Conservation (phyloP, 1,140 invertebrate genomes). For the Teleopsis dalmanni region DNA sequence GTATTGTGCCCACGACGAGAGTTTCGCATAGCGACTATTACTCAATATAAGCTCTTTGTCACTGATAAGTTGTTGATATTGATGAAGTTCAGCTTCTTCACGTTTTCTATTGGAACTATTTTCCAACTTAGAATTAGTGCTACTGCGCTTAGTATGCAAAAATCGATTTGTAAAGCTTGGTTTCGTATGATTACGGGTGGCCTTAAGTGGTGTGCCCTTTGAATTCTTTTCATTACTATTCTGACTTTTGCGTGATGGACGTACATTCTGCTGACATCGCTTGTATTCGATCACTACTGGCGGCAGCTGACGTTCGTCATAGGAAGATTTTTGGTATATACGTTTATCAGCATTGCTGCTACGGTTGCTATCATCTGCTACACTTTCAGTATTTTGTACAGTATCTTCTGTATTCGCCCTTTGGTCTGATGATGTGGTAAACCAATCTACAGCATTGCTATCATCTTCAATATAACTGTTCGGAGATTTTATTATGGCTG, state of each 20-base stretch:
- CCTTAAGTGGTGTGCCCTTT: slow-evolving; percentile 1
- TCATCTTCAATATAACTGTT: slow-evolving; percentile 8
- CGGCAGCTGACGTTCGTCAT: slow-evolving; percentile 18
- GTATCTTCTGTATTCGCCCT: not conserved
- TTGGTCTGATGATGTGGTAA: not conserved
- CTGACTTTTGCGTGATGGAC: not conserved
- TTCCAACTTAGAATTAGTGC: slow-evolving; percentile 1
- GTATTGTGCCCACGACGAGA: slow-evolving; percentile 16
- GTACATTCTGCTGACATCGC: slow-evolving; percentile 8
- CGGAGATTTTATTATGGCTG: not conserved
- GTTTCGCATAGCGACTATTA: slow-evolving; percentile 16
- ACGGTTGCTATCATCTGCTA: not conserved
- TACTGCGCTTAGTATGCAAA: slow-evolving; percentile 1
- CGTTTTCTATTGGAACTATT: slow-evolving; percentile 8
- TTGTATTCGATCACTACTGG: slow-evolving; percentile 20
- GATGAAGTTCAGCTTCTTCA: slow-evolving; percentile 13
- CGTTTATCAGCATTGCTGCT: slow-evolving; percentile 4
- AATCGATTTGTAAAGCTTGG: slow-evolving; percentile 8
- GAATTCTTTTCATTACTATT: slow-evolving; percentile 1
- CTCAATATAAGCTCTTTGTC: slow-evolving; percentile 16
- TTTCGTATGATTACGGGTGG: slow-evolving; percentile 7
- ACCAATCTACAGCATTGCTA: slow-evolving; percentile 15
- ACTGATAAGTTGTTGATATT: slow-evolving; percentile 15
- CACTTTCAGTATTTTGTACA: not conserved
- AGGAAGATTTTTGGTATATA: slow-evolving; percentile 17